Base-by-base conservation (phyloP, 1,140 invertebrate species). In the Phocides pigmalion region DNA sequence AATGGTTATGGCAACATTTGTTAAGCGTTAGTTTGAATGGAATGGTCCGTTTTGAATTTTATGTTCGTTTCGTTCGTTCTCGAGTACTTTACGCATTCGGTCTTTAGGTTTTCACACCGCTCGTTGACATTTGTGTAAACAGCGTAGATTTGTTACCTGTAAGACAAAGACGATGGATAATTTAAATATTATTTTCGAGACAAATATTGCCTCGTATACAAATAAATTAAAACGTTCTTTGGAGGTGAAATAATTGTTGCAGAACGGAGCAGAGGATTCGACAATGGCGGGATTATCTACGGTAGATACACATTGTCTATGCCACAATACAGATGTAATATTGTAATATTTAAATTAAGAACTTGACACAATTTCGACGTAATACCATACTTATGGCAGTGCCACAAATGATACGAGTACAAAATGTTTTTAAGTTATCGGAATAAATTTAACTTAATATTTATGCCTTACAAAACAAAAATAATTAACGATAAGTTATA, bases 61-160 rank as follows among this genome's bases (percentile, higher is more conserved):
- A 68, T 77, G 65, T 66, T 82, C 73, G 74, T 70, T 82, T 80
- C 76, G 69, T 61, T 76, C 61, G 49, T 51, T 62, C 17, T 14
- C 17, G 50, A 39, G 32, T 39, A 20, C 8, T 4, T 79, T 72
- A 81, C 51, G 81, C 76, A 81, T 73, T 72, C 64, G 61, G 73
- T 79, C 65, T 75, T 51, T 63, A 62, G 77, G 62, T 73, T 76
- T 82, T 84, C 77, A 86, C 78, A 71, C 72, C 59, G 66, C 73
- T 79, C 77, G 65, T 76, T 63, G 63, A 75, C 87, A 87, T 81
- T 83, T 87, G 87, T 80, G 67, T 79, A 87, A 86, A 84, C 79
- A 84, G 68, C 72, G 66, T 68, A 73, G 66, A 59, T 62, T 42
- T 73, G 74, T 81, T 81, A 79, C 83, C 87, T 89, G 84, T 15